phyloP scores from a whole-genome alignment of 2,888 invertebrate genomes.

The Nomada hirtipes region DNA sequence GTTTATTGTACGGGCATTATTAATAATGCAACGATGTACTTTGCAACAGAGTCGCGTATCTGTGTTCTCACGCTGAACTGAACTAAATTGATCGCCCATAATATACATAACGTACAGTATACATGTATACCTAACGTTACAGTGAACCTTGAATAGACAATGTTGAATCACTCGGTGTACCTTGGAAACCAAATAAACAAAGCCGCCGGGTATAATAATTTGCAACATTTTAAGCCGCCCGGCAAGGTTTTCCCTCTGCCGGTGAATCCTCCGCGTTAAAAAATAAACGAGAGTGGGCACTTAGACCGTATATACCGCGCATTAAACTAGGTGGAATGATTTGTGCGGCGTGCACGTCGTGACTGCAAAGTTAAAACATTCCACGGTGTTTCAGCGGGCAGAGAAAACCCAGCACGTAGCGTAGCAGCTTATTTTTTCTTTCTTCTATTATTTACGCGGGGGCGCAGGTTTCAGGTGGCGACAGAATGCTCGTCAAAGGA shows the following conservation, averaged over 20 bases:
- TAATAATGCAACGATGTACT: too few relatives aligned
- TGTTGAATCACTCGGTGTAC: too few relatives aligned
- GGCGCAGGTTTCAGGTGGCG: neutral
- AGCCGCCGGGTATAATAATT: too few relatives aligned
- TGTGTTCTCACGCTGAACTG: too few relatives aligned
- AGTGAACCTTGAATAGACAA: too few relatives aligned
- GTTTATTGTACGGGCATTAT: too few relatives aligned
- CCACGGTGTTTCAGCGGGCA: neutral
- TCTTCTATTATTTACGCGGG: constrained; percentile 3
- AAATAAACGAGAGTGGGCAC: neutral
- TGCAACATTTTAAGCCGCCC: too few relatives aligned
- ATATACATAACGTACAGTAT: too few relatives aligned
- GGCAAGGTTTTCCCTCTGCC: neutral
- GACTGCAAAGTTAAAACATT: neutral
- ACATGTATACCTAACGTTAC: too few relatives aligned
- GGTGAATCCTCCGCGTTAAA: neutral
- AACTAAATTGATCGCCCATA: too few relatives aligned
- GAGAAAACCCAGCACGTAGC: neutral
- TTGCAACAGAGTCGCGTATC: too few relatives aligned
- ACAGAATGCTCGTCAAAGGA: constrained; percentile 27
- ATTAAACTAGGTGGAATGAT: neutral
- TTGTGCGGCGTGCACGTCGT: neutral
- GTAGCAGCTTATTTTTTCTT: neutral
- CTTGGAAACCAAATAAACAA: too few relatives aligned
- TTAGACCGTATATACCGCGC: neutral